Evolutionary conservation across 1,140 invertebrate species (phyloP), one percentile per base, ranked within the genome.

Genomic region (Nautilus pompilius): DNA sequence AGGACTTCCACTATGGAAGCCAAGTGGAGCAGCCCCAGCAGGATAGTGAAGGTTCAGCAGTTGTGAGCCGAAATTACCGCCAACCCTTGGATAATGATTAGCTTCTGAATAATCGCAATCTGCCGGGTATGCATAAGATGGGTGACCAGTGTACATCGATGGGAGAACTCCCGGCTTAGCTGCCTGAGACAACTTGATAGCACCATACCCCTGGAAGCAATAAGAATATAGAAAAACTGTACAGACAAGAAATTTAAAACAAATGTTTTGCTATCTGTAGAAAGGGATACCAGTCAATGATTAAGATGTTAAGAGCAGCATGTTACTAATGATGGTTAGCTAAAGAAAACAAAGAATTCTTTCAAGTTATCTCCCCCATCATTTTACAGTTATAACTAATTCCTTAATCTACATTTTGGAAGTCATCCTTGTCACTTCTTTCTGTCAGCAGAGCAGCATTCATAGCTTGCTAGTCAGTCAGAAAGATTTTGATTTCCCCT

Each of bases 61-160:
- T 6, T 13, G 26, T 17, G 24, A 34, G n/a, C 30, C 33, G 36
- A n/a, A n/a, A n/a, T n/a, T n/a, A n/a, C n/a, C n/a, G n/a, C 65
- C 53, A 22, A 58, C 69, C 0, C 78, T 77, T 15, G 80, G 79
- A 63, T 81, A 82, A n/a, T 68, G 70, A 10, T 75, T 63, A 28
- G 73, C 71, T 22, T 80, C 69, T 24, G 68, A 70, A 58, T 80
- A 82, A 30, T 69, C 68, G 33, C 68, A 73, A 62, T 78, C 80
- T 13, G 60, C 33, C 20, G 79, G 77, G 60, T 80, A 82, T 20
- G 79, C 77, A 66, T 80, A 81, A 0, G 79, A 79, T 48, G 80
- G 80, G 51, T 82, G 80, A 10, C 78, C 73, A 0, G 78, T 76
- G 70, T 82, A 82, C n/a, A 80, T 68, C 5, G 80, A 82, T 0